Percentiles rank a stretch among this genome's conserved stretches.
Evolutionary conservation across 2,888 invertebrate genomes (phyloP).

Genomic region (Spialia ferax): DNA sequence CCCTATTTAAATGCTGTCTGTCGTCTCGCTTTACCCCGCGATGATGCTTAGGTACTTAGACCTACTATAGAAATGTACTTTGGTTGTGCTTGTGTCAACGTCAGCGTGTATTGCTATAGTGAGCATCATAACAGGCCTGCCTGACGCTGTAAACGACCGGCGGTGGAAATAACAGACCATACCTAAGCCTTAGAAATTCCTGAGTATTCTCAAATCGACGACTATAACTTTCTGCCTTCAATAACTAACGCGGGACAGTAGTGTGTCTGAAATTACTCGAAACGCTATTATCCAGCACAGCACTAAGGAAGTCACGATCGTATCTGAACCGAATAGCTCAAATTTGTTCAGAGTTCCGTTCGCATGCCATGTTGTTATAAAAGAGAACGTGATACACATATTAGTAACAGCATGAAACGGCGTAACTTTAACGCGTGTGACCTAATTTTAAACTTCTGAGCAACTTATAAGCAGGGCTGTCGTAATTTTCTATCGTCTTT

Average conservation of each 20-base stretch:
- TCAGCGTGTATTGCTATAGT: too few relatives aligned
- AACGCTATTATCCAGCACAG: background rate
- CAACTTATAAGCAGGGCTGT: conserved; percentile 24
- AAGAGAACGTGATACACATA: conserved; percentile 51
- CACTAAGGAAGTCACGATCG: conserved; percentile 26
- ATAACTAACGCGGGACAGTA: background rate
- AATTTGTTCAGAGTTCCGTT: conserved; percentile 37
- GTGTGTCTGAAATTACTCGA: background rate
- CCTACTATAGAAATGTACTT: too few relatives aligned
- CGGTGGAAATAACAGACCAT: too few relatives aligned
- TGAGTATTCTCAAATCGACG: background rate
- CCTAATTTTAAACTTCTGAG: conserved; percentile 55
- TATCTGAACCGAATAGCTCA: conserved; percentile 16
- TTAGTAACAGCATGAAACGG: conserved; percentile 49
- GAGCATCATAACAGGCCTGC: too few relatives aligned
- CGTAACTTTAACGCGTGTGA: conserved; percentile 53
- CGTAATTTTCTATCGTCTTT: background rate
- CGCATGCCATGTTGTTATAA: conserved; percentile 42
- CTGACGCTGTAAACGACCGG: too few relatives aligned
- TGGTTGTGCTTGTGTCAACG: too few relatives aligned
- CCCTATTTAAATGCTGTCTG: too few relatives aligned
- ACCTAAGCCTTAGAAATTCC: too few relatives aligned
- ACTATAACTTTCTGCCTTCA: background rate
- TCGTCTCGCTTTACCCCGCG: too few relatives aligned
- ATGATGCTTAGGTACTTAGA: too few relatives aligned